phyloP scores from a whole-genome alignment of 1,140 invertebrate species.

The Drosophila ohnishii region DNA sequence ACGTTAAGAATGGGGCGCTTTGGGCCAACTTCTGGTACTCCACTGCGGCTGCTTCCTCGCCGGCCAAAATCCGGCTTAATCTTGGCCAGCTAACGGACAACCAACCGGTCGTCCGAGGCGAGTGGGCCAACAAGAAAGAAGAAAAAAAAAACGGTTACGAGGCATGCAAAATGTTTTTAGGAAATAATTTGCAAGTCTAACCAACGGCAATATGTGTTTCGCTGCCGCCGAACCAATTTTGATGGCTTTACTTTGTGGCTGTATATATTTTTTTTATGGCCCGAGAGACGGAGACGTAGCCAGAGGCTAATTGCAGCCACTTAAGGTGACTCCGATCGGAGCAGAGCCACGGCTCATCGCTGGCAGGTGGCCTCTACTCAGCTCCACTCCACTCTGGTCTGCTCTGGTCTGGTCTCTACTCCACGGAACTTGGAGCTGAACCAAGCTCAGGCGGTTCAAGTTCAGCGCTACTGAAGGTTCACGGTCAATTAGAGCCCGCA shows the following conservation, averaged over 20 bases:
- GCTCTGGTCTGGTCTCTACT: slow-evolving; percentile 26
- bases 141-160: slow-evolving; percentile 51
- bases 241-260: slow-evolving; percentile 31
- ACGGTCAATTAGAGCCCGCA: slow-evolving; percentile 71
- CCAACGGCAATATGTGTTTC: slow-evolving; percentile 20
- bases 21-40: slow-evolving; percentile 47
- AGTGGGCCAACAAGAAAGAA: slow-evolving; percentile 51
- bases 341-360: slow-evolving; percentile 31
- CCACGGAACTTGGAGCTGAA: slow-evolving; percentile 14
- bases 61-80: slow-evolving; percentile 32
- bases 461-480: slow-evolving; percentile 64
- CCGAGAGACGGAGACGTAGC: slow-evolving; percentile 7
- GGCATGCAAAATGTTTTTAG: slow-evolving; percentile 62
- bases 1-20: slow-evolving; percentile 29
- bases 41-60: slow-evolving; percentile 54
- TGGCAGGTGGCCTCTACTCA: slow-evolving; percentile 37
- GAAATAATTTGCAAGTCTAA: slow-evolving; percentile 74
- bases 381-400: slow-evolving; percentile 20
- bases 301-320: slow-evolving; percentile 65
- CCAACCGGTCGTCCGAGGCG: slow-evolving; percentile 58
- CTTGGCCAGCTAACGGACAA: slow-evolving; percentile 36
- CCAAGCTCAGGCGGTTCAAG: slow-evolving; percentile 60
- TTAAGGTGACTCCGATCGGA: slow-evolving; percentile 36
- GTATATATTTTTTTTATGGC: slow-evolving; percentile 12
- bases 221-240: slow-evolving; percentile 58